Base-by-base conservation (phyloP, 1,140 invertebrate genomes). In the Glossosoma conforme region DNA sequence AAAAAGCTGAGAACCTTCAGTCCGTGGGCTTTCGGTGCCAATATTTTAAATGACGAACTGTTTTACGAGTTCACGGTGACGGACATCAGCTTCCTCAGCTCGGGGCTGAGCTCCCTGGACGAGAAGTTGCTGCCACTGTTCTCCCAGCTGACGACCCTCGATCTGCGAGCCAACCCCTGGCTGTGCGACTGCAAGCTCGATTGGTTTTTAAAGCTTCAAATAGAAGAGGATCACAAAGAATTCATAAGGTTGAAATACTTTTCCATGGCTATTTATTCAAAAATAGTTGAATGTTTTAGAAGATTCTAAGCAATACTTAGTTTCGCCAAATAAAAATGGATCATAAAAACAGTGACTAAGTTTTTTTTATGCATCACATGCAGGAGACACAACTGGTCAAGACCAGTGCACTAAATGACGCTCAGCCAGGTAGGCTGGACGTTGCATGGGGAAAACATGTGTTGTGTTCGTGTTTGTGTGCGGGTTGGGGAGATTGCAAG, bases 81-180 rank as follows among this genome's bases (percentile, higher is more conserved):
- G 46, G 62, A 54, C 11, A 58, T 75, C 18, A 72, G 67, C 0
- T 41, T 74, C 5, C 62, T 59, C 30, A 65, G 66, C 3, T 75
- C 69, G 0, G 63, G 66, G 38, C 37, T 75, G 20, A 59, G 51
- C 5, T 63, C 57, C 3, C 59, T 75, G 35, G 63, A 68, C 35
- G 38, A 61, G 24, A 58, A 58, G 20, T 52, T 72, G 21, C 17
- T 50, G 28, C 59, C 61, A 1, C 63, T 69, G 0, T 65, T 75
- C 48, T 66, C 66, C 3, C 62, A 60, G 18, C 49, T 74, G 9
- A 48, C 57, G 3, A 53, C 56, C 25, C 47, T 75, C 28, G 68
- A 74, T 51, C 50, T 74, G 1, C 68, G 72, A 46, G 68, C 69
- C 0, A 74, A 73, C 51, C 59, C 64, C 4, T 75, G 70, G 70